phyloP scores from a whole-genome alignment of 2,797 vertebrate genomes.

The Acipenser oxyrinchus region DNA sequence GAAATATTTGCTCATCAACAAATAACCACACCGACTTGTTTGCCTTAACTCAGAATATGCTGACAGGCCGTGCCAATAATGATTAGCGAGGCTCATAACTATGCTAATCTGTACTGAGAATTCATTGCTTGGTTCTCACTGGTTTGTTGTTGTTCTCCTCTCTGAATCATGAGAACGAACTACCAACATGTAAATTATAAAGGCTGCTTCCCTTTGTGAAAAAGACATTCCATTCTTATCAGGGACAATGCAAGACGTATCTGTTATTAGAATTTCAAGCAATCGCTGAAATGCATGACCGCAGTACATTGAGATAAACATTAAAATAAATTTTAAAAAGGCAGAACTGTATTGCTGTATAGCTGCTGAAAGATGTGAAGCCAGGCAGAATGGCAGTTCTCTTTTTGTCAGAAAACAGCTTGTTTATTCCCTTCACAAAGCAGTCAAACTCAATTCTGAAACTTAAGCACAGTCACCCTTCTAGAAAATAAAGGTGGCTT shows the following conservation, averaged over 20 bases:
- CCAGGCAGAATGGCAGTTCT: constrained; percentile 8
- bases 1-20: constrained; percentile 4
- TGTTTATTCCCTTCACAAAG: constrained; percentile 7
- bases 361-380: constrained; percentile 5
- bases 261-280: constrained; percentile 12
- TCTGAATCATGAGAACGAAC: constrained; percentile 10
- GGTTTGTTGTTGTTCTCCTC: constrained; percentile 3
- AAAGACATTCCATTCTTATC: constrained; percentile 3
- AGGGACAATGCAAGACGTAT: constrained; percentile 23
- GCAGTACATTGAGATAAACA: not conserved
- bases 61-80: not conserved
- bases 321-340: not conserved
- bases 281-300: constrained; percentile 10
- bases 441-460: not conserved
- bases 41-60: not conserved
- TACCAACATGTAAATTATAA: not conserved
- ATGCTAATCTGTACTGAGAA: constrained; percentile 9
- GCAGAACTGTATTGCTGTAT: constrained; percentile 10
- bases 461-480: not conserved
- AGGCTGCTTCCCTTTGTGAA: constrained; percentile 5
- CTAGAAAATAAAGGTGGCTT: not conserved
- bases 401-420: constrained; percentile 1
- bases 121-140: constrained; percentile 7
- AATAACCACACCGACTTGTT: not conserved
- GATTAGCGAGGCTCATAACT: not conserved